Evolutionary conservation across 2,797 vertebrate genomes (phyloP), one percentile per base, ranked within the genome.

Genomic region (Catostomus latipinnis): DNA sequence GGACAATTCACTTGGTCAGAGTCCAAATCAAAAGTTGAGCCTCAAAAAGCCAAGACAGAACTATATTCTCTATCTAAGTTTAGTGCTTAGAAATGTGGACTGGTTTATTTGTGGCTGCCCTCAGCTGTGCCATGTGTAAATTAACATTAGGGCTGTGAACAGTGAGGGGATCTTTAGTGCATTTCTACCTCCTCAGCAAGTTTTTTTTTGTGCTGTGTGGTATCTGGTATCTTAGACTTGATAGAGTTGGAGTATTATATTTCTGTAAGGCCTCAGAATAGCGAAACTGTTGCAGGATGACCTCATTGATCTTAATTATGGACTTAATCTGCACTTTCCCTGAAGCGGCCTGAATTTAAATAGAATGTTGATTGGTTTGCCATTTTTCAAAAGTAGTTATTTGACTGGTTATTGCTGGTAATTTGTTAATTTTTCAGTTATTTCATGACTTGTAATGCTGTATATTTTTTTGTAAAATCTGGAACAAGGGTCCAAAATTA

Each of bases 181-280:
- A n/a, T 69, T 61, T 81, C 67, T 75, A 60, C 75, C 52, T 68
- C 88, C 82, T 90, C 88, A 88, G 90, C 88, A 85, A 79, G 81
- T 85, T 87, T 87, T 80, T 18, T 68, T 67, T 65, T 66, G 67
- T 8, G 63, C 57, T 73, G 75, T 12, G 81, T 74, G 79, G 71
- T 86, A 48, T 61, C 76, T 67, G 81, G 82, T 85, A 82, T 81
- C 81, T 79, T 43, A 69, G 53, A 49, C 34, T 67, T 80, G 71
- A 74, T 84, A 4, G 62, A 85, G 83, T 83, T 66, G 86, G 91
- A 84, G 89, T 82, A 69, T 70, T 88, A 69, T 92, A 91, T 91
- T 93, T 91, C 52, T 86, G 90, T 89, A 84, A 78, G 82, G 9
- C 69, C 93, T 93, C 34, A 88, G 86, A 93, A 92, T 93, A 91